Base-by-base conservation (phyloP, 2,888 invertebrate species). In the Tyria jacobaeae region DNA sequence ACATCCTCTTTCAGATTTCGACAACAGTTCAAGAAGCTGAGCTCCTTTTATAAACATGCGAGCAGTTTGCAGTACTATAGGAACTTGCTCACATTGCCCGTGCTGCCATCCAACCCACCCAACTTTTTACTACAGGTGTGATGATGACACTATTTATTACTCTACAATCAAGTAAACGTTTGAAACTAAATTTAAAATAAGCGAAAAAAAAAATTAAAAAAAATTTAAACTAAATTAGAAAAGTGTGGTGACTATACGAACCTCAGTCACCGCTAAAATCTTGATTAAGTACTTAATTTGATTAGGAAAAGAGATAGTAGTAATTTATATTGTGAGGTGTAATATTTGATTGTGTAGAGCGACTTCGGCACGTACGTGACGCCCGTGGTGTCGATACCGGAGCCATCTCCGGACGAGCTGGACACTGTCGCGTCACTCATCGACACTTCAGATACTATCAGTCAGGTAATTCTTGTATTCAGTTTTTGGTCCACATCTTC, bases 31-130 rank as follows among this genome's bases (percentile, higher is more conserved):
- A 96, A 95, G 79, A 96, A 96, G 83, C 94, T 99, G 65, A 97
- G 98, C 86, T 95, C 96, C 71, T 99, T 99, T 94, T 99, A 99
- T 89, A 96, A 97, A 82, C 98, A 96, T 84, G 97, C 99, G 14
- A 96, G 97, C 82, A 98, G 97, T 77, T 95, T 99, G 75, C 99
- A 99, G 90, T 99, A 99, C 94, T 99, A 99, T 92, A 97, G 98
- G 83, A 98, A 98, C 88, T 95, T 99, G 52, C 98, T 99, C 66
- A 97, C 97, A 58, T 96, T 99, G 75, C 99, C 99, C 3, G 95
- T 97, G 44, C 93, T 99, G 81, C 99, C 99, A 3, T 97, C 98
- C 91, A 96, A 96, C 79, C 98, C 99, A 62, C 99, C 99, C 0
- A 99, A 99, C 90, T 99, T 99, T 92, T 94, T 98, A 70, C 95